Evolutionary conservation across 2,888 invertebrate genomes (phyloP), one percentile per base, ranked within the genome.

Genomic region (Drosophila histrio): DNA sequence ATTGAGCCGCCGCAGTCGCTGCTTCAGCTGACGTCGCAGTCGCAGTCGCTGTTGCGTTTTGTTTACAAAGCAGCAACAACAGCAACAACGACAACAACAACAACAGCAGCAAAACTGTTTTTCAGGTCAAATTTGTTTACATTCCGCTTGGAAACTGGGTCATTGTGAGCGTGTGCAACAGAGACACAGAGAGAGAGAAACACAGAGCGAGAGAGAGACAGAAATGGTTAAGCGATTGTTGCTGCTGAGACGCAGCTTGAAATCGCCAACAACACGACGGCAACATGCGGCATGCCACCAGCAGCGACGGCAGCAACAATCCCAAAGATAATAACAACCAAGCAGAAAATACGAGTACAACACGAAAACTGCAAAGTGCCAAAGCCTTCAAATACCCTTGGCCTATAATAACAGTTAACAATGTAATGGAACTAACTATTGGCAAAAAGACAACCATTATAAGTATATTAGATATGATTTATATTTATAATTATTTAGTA

Each of bases 101-200:
- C 69, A 56, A 13, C 64, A 56, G 28, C 39, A 61, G 46, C 63
- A 32, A 77, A 69, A 63, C 65, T 62, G 73, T 82, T 88, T 89
- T 90, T 80, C 89, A 89, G 89, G 89, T 89, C 90, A 90, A 89
- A 89, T 89, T 90, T 90, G 89, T 89, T 90, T 89, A 89, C 90
- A 89, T 89, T 85, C 87, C 83, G 79, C 84, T 79, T 79, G 77
- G 82, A 82, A 89, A 89, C 87, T 89, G 76, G 90, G 90, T 89
- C 89, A 89, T 89, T 89, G 89, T 76, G 81, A 89, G 79, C 81
- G 79, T 59, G 87, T 67, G 77, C 71, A 73, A 79, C 67, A 60
- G 77, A 72, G 73, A 78, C 5, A 34, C 9, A 30, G 22, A 5
- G 11, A 38, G 28, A 39, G 34, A 22, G 30, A 32, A 2, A n/a